These are phyloP conservation scores for Phalacrocorax pelagicus DNA, from an alignment of 2,113 vertebrate species.

Conservation along the genomic window DNA sequence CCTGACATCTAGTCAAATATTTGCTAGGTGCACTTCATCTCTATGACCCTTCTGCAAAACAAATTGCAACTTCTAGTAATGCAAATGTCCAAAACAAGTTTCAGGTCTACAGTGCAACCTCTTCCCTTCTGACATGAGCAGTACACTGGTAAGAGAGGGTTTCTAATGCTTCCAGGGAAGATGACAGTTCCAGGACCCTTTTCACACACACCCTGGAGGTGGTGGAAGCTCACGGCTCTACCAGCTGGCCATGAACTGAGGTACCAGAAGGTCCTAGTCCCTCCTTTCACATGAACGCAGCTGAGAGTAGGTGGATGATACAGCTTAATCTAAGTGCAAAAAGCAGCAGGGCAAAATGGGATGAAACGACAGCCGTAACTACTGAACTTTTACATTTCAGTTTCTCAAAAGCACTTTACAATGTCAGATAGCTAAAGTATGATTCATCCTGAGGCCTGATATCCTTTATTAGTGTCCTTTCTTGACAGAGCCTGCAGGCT, in stretches of 20 bases:
- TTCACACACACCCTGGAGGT: not conserved
- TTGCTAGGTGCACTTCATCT: not conserved
- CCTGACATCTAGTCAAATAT: not conserved
- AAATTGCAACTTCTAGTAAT: not conserved
- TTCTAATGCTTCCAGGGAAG: not conserved
- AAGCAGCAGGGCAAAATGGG: not conserved
- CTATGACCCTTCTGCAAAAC: not conserved
- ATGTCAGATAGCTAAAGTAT: not conserved
- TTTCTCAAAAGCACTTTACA: not conserved
- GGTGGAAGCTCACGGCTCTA: not conserved
- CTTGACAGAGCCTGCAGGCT: not conserved
- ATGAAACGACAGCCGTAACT: not conserved
- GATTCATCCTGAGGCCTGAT: constrained; percentile 21
- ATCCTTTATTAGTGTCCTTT: not conserved
- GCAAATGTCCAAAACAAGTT: not conserved
- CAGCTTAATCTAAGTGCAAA: not conserved
- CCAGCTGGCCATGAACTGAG: not conserved
- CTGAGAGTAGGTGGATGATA: not conserved
- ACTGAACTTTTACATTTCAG: not conserved
- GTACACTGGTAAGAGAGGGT: not conserved
- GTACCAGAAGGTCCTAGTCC: not conserved
- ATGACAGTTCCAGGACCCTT: not conserved
- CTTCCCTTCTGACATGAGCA: not conserved
- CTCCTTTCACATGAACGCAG: not conserved
- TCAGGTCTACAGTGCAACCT: not conserved